Percentiles rank a stretch among this genome's conserved stretches.
phyloP scores from a whole-genome alignment of 2,888 invertebrate genomes.

The Drosophila ochracea region DNA sequence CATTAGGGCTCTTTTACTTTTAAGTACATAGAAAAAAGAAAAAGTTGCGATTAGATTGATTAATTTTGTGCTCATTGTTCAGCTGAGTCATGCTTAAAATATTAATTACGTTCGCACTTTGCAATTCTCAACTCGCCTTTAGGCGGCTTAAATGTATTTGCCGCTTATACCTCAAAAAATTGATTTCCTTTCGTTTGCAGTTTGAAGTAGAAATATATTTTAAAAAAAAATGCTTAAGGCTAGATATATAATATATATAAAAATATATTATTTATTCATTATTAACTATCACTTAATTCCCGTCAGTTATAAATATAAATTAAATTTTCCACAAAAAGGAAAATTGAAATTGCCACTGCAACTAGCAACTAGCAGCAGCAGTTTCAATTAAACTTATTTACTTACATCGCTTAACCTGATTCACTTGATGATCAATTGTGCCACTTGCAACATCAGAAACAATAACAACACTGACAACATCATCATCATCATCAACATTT shows the following conservation, averaged over 20 bases:
- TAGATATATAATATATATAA: background rate
- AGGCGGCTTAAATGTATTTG: background rate
- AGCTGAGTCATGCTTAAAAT: background rate
- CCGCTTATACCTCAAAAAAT: background rate
- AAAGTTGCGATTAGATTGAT: background rate
- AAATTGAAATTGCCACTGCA: background rate
- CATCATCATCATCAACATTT: slow-evolving; percentile 10
- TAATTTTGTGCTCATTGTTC: background rate
- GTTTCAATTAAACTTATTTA: background rate
- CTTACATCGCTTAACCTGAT: slow-evolving; percentile 8
- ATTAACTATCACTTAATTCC: background rate
- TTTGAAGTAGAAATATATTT: background rate
- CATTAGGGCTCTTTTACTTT: too few relatives aligned
- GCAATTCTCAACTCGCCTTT: background rate
- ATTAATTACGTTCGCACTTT: background rate
- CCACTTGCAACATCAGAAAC: slow-evolving; percentile 23
- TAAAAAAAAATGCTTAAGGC: too few relatives aligned
- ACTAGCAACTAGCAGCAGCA: background rate
- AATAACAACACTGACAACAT: slow-evolving; percentile 1
- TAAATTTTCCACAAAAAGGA: background rate
- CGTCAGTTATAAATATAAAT: background rate
- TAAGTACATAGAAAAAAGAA: background rate
- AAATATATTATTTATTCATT: background rate
- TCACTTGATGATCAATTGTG: slow-evolving; percentile 9
- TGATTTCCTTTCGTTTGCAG: background rate